Conservation (phyloP, 2,888 invertebrate species). For the Limulus polyphemus region DNA sequence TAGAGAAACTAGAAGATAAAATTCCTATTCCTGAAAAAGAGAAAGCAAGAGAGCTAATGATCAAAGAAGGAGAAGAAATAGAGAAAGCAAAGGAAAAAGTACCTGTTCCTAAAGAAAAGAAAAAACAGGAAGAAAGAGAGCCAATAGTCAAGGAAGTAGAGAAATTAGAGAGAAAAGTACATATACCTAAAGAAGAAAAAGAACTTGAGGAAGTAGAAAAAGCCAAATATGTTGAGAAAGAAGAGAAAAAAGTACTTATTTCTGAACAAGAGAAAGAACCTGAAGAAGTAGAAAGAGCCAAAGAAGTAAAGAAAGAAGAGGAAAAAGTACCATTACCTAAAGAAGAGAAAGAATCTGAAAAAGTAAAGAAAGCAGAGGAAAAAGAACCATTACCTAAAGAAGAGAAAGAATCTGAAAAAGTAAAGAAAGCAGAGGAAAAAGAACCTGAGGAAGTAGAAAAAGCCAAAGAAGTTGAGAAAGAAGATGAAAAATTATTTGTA, state of each 20-base stretch:
- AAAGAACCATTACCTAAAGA: background rate
- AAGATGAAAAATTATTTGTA: no score
- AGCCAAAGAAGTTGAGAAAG: no score
- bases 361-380: no score
- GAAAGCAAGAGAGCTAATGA: background rate
- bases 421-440: background rate
- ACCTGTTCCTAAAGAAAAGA: no score
- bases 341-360: no score
- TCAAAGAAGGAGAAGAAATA: no score
- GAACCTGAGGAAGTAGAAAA: no score
- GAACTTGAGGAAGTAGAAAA: background rate
- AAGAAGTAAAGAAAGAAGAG: no score
- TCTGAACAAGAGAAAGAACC: slow-evolving; percentile 1
- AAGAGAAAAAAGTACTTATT: background rate
- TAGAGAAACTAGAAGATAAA: background rate
- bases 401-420: no score
- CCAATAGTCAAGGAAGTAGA: background rate
- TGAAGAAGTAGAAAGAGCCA: background rate
- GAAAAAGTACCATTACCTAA: no score
- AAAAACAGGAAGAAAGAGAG: background rate
- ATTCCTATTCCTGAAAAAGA: background rate
- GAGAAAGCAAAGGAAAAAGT: background rate
- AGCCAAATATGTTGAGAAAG: background rate
- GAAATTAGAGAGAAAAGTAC: no score
- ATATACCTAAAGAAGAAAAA: background rate